phyloP scores from a whole-genome alignment of 2,113 vertebrate species.

The Proteles cristata region DNA sequence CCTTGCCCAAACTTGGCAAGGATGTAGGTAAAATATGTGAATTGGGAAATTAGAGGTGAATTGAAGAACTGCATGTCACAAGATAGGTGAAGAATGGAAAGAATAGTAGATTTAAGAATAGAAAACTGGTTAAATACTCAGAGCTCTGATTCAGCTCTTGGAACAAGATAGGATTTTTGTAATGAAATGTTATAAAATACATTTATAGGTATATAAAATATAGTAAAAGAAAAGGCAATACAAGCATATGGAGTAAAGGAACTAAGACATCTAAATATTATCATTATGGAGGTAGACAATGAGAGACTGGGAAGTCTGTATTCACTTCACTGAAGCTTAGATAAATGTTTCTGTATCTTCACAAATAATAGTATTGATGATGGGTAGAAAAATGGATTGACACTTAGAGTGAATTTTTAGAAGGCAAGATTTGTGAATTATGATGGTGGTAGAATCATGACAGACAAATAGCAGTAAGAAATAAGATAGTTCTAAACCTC shows the following conservation, averaged over 20 bases:
- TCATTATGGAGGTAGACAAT: not conserved
- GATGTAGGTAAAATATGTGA: not conserved
- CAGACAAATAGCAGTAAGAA: not conserved
- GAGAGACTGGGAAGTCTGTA: not conserved
- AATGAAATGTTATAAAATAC: not conserved
- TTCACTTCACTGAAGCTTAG: not conserved
- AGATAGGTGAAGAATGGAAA: not conserved
- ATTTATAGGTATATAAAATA: not conserved
- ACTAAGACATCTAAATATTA: not conserved
- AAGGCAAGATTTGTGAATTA: not conserved
- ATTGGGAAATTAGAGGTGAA: not conserved
- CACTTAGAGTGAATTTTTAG: not conserved
- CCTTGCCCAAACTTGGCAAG: not conserved
- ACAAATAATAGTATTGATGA: not conserved
- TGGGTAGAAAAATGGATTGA: not conserved
- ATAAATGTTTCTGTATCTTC: not conserved
- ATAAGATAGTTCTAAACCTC: not conserved
- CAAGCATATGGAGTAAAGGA: not conserved
- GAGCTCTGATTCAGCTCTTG: not conserved
- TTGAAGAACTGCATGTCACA: not conserved
- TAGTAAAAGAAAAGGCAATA: not conserved
- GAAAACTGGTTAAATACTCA: not conserved
- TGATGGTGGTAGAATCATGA: not conserved
- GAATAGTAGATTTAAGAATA: not conserved
- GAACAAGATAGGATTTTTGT: not conserved